Evolutionary conservation across 2,113 vertebrate species (phyloP).

Genomic region (Nesospiza acunhae): DNA sequence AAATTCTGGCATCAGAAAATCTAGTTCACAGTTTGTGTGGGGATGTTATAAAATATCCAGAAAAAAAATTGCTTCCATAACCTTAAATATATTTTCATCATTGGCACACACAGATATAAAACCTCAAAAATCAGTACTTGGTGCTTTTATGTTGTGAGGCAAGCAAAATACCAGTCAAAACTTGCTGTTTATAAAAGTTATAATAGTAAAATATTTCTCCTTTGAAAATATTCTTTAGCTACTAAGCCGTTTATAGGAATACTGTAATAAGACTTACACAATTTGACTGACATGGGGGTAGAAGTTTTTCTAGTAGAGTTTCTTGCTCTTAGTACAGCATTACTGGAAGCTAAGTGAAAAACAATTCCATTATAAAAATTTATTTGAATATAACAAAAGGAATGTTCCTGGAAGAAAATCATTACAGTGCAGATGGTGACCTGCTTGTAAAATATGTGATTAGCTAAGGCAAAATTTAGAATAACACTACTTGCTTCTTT

Average conservation of each 20-base stretch:
- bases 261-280: neutral
- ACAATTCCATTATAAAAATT: constrained; percentile 28
- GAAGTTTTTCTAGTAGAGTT: neutral
- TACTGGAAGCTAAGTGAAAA: neutral
- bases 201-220: neutral
- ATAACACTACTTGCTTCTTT: neutral
- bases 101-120: neutral
- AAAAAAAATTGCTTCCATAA: neutral
- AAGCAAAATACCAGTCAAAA: neutral
- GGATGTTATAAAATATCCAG: neutral
- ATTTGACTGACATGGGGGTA: neutral
- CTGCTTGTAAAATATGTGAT: neutral
- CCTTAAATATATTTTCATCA: neutral
- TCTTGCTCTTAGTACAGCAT: neutral
- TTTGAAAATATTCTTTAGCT: neutral
- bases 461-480: neutral
- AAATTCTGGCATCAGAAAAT: neutral
- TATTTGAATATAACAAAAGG: constrained; percentile 15
- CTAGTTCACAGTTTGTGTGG: neutral
- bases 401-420: constrained; percentile 35
- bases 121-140: neutral
- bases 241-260: neutral
- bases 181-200: neutral
- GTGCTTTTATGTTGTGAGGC: neutral
- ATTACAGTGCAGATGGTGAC: neutral